A percentile compares a stretch with the other conserved stretches of the same genome.
Evolutionary conservation across 1,140 invertebrate species (phyloP).

Genomic region (Panagrolaimus sp.): DNA sequence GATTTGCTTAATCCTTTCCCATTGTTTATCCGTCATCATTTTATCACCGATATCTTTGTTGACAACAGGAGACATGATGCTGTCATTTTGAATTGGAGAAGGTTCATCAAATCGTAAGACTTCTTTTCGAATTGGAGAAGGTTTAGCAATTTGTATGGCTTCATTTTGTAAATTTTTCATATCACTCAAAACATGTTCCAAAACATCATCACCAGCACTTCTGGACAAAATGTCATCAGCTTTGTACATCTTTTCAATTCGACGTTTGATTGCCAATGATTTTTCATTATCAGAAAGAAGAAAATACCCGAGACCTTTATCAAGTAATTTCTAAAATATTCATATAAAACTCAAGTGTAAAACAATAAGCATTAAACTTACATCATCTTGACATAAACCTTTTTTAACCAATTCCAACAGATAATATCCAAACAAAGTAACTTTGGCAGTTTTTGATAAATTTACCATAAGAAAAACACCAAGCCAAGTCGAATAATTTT

Average conservation of each 20-base stretch:
- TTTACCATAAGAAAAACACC: background rate
- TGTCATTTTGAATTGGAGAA: too few relatives aligned
- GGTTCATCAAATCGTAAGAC: too few relatives aligned
- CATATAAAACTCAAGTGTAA: background rate
- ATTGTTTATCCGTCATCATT: conserved; percentile 4
- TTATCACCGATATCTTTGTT: too few relatives aligned
- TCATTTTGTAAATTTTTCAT: too few relatives aligned
- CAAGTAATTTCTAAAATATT: background rate
- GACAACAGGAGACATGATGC: too few relatives aligned
- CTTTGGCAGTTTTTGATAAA: background rate
- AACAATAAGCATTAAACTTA: background rate
- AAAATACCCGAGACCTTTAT: background rate
- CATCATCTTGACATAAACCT: too few relatives aligned
- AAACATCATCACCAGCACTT: too few relatives aligned
- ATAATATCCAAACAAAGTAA: background rate
- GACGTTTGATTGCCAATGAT: background rate
- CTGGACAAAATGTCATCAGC: too few relatives aligned
- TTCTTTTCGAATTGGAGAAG: too few relatives aligned
- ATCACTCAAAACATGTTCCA: too few relatives aligned
- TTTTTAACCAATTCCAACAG: too few relatives aligned
- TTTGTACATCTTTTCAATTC: background rate
- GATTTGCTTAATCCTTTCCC: conserved; percentile 3
- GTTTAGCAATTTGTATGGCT: too few relatives aligned
- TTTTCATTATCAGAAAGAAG: background rate
- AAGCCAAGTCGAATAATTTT: background rate